Base-by-base conservation (phyloP, 2,797 vertebrate species). In the Geotrypetes seraphini region DNA sequence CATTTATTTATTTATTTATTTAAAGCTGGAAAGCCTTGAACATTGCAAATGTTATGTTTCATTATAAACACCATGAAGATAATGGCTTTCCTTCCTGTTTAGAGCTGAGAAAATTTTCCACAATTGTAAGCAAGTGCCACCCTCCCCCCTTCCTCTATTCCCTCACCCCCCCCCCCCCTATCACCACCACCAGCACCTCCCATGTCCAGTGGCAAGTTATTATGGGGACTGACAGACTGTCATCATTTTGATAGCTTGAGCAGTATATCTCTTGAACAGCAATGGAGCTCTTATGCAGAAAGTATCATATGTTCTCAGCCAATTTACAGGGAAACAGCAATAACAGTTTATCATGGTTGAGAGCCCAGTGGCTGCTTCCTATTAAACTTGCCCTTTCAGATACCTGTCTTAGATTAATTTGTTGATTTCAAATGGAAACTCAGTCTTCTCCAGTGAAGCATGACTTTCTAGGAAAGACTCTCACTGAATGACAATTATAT, bases 341-440 rank as follows among this genome's bases (percentile, higher is more conserved):
- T 87, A 89, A 89, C 87, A 89, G 91, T 91, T 89, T 89, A 89
- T 91, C 87, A 91, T 86, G 76, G 78, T 86, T 84, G 84, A 90
- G 78, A 86, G 78, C 83, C 83, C 88, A 81, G 87, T 91, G 83
- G 84, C 82, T 78, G 83, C 84, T 83, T 84, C 82, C 81, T 82
- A 87, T 86, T 87, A 86, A 87, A 89, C 80, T 83, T 89, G 85
- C 87, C 87, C 85, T 92, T 90, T 92, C 82, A 83, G 75, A 82
- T 85, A 87, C 83, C 83, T 86, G 82, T 82, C 83, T 83, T 78
- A 76, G 87, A 86, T 86, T 86, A 86, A 86, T 86, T 86, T 86
- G 84, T 85, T 86, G 90, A 96, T 92, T 90, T 92, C 84, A 87
- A 88, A 92, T 90, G 87, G 89, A 91, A 84, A 83, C 87, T 84